These are phyloP conservation scores for Bombus waltoni DNA, from an alignment of 1,140 invertebrate species.

Conservation along the genomic window DNA sequence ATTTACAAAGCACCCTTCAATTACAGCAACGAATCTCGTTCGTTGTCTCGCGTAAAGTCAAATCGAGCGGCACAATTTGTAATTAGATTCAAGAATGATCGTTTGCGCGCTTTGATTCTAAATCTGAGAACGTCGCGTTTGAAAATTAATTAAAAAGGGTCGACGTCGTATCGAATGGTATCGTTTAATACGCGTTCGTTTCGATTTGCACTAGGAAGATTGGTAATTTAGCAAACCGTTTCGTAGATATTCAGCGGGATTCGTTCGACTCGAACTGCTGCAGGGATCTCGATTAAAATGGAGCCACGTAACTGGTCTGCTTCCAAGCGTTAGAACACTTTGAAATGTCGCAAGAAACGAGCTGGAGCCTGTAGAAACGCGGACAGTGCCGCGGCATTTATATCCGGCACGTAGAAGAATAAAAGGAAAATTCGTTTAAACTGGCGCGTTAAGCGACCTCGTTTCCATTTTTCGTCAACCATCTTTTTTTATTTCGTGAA, in stretches of 20 bases:
- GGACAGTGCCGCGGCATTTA: too few species aligned
- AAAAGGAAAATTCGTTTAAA: conserved; percentile 6
- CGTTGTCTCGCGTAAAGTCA: background rate
- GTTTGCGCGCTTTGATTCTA: background rate
- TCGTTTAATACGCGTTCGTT: background rate
- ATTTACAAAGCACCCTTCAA: too few species aligned
- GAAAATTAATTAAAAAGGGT: conserved; percentile 9
- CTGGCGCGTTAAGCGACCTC: background rate
- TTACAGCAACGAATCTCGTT: too few species aligned
- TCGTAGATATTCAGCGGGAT: background rate
- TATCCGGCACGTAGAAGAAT: too few species aligned
- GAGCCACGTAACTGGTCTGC: background rate
- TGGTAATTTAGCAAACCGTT: conserved; percentile 4
- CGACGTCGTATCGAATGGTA: background rate
- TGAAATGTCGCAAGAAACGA: background rate
- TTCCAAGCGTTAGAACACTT: conserved; percentile 2
- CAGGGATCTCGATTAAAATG: conserved; percentile 13
- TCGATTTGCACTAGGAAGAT: background rate
- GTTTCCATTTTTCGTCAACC: background rate
- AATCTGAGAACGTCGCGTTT: background rate
- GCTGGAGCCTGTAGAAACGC: background rate
- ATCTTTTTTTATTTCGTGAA: background rate
- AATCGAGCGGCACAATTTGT: background rate
- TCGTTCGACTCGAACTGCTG: background rate
- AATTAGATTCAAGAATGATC: background rate